Conservation (phyloP, 2,888 invertebrate species). For the Pycnomerus fuliginosus region DNA sequence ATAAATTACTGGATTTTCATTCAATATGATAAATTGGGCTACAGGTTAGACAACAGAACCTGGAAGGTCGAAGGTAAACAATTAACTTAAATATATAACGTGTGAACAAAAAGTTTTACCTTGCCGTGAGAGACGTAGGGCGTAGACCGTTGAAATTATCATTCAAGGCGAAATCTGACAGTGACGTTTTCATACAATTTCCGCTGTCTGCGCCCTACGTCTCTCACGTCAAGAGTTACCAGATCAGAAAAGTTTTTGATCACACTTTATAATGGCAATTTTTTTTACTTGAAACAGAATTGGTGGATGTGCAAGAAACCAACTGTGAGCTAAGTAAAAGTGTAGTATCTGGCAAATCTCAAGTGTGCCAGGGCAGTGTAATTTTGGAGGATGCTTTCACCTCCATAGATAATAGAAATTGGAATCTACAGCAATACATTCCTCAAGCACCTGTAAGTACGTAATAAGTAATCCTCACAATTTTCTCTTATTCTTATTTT, state of each 20-base stretch:
- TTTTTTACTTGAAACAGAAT: too few relatives aligned
- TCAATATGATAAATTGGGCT: constrained; percentile 54
- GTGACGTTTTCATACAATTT: too few relatives aligned
- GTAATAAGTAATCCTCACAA: constrained; percentile 3
- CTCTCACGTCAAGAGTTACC: too few relatives aligned
- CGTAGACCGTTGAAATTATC: too few relatives aligned
- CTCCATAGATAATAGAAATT: constrained; percentile 52
- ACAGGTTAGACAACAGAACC: constrained; percentile 50
- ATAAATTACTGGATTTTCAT: constrained; percentile 64
- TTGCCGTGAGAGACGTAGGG: too few relatives aligned
- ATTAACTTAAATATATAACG: too few relatives aligned
- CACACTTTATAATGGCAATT: not conserved
- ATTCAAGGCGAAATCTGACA: too few relatives aligned
- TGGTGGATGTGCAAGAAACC: constrained; percentile 4
- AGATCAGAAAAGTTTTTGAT: not conserved
- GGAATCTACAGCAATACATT: constrained; percentile 61
- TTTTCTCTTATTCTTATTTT: constrained; percentile 29
- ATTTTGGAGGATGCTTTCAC: constrained; percentile 65
- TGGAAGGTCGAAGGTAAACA: constrained; percentile 52
- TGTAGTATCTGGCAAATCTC: constrained; percentile 49
- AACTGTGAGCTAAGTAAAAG: constrained; percentile 6
- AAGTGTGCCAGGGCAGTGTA: constrained; percentile 41
- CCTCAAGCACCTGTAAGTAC: constrained; percentile 41
- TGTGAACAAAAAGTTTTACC: too few relatives aligned
- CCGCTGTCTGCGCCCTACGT: too few relatives aligned